These are phyloP conservation scores for Anoplius nigerrimus DNA, from an alignment of 2,888 invertebrate species.

Conservation along the genomic window DNA sequence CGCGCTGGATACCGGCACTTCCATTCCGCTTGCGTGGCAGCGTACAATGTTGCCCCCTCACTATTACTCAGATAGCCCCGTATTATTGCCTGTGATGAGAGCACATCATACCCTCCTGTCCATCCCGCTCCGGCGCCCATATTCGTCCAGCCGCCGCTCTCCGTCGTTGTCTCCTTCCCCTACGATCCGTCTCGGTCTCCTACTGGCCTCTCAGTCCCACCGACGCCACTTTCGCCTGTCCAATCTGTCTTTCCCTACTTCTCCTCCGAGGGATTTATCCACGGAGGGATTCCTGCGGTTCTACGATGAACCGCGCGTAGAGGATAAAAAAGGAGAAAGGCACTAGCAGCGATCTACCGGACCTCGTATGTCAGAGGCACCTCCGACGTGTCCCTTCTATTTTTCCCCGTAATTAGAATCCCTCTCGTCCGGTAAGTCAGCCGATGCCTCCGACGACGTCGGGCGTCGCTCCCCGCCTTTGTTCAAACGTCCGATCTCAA, in stretches of 20 bases:
- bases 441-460: too few relatives aligned
- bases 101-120: slow-evolving; percentile 1
- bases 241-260: slow-evolving; percentile 14
- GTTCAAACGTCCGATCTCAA: too few relatives aligned
- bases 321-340: too few relatives aligned
- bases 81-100: slow-evolving; percentile 27
- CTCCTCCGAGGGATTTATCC: slow-evolving; percentile 33
- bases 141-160: too few relatives aligned
- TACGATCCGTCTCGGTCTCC: slow-evolving; percentile 10
- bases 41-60: slow-evolving; percentile 35
- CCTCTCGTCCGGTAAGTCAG: too few relatives aligned
- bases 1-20: slow-evolving; percentile 15
- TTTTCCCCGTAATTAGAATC: slow-evolving; percentile 3
- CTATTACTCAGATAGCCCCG: slow-evolving; percentile 40
- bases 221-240: background rate
- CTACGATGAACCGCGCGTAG: slow-evolving; percentile 42
- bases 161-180: slow-evolving; percentile 8
- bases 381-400: background rate
- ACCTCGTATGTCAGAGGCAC: background rate
- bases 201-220: slow-evolving; percentile 4
- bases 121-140: background rate
- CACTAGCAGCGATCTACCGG: too few relatives aligned
- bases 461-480: too few relatives aligned
- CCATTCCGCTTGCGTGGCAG: slow-evolving; percentile 29
- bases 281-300: slow-evolving; percentile 52